Evolutionary conservation across 2,797 vertebrate species (phyloP), one percentile per base, ranked within the genome.

Genomic region (Sebastes variabilis): DNA sequence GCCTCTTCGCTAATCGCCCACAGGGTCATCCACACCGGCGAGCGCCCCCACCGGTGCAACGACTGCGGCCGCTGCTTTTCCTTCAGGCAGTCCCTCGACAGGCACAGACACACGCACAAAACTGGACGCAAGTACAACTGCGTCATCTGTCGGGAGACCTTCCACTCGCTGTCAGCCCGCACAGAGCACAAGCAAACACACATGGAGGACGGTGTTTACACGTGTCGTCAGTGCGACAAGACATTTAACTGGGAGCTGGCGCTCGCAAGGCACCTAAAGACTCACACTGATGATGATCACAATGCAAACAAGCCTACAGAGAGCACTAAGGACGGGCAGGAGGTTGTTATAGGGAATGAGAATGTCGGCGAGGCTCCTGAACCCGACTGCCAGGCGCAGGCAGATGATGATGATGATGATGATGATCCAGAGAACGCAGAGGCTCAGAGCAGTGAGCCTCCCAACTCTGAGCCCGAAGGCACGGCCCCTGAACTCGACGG

Each of bases 61-160:
- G 85, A 94, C 22, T 96, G 96, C 2, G 95, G 93, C 2, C 94
- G 94, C 79, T 84, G 95, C 79, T 96, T 96, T 34, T 95, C 95
- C 27, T 96, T 96, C 81, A 87, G 95, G 62, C 95, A 96, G 65
- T 95, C 95, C 36, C 89, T 96, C 0, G 95, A 95, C 75, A 80
- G 95, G 58, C 96, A 96, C 92, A 85, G 87, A 8, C 92, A 90
- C 58, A 95, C 92, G 0, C 96, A 96, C 76, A 91, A 85, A 38
- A 79, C 67, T 0, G 86, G 88, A 29, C 86, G 92, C 11, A 79
- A 83, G 6, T 94, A 93, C 34, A 85, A 88, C 69, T 95, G 95
- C 18, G 24, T 32, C 0, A 61, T 93, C 73, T 95, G 96, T 8
- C 87, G 84, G 3, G 92, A 94, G 82, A 92, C 85, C 27, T 96